Evolutionary conservation across 2,888 invertebrate species (phyloP), one percentile per base, ranked within the genome.

Genomic region (Aphrophora alni): DNA sequence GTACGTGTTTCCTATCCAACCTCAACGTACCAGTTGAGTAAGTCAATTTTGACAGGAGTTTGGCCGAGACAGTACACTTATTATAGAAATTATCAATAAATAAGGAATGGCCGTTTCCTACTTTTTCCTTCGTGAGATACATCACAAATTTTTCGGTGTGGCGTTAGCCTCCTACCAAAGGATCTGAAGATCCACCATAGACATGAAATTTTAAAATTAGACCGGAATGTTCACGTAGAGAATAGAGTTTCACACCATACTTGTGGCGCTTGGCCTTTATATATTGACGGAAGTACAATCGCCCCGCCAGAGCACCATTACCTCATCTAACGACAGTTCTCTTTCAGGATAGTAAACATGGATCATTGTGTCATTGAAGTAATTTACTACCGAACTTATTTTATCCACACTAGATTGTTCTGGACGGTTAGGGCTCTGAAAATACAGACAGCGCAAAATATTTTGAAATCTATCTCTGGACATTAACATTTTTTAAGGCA

Each of bases 161-260:
- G 7, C 24, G 14, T 25, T 72, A 27, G 7, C 26, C 26, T n/a
- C 72, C 72, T 72, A 72, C 21, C 7, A 25, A 5, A 25, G 21
- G 7, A 72, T 72, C 72, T 25, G 21, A 14, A 25, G 72, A 72
- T 12, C 72, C 72, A 26, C 14, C 72, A 72, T 72, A 72, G 4
- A 72, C 26, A 14, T 25, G 26, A 72, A 14, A 72, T 72, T 72
- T 72, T 7, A 72, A n/a, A 12, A 72, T 69, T n/a, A 69, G n/a
- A 12, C 72, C 72, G 26, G 72, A 71, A 24, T 71, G 72, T 71
- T 71, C 72, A 24, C 25, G 17, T 17, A 71, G 72, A 24, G 24
- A 71, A 24, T 71, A 71, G 25, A 71, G 26, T 74, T 74, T 74
- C 74, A 74, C 74, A 33, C 74, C 72, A 72, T 25, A 72, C 25